Evolutionary conservation across 1,140 invertebrate species (phyloP), one percentile per base, ranked within the genome.

Genomic region (Anadara kagoshimensis): DNA sequence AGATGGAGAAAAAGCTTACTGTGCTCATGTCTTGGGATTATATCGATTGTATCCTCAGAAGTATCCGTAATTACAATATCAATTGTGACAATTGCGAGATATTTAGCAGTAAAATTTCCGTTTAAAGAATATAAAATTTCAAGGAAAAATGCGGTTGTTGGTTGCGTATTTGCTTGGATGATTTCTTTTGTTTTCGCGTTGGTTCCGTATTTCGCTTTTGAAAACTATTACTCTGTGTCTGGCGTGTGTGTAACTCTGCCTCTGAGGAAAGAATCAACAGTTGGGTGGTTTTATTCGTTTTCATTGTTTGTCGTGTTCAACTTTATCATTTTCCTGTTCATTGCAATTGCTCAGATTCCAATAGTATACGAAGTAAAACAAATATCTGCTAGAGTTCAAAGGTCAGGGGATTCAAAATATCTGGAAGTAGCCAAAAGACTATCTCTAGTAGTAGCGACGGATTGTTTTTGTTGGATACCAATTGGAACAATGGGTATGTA

Each of bases 31-130:
- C 77, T 64, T 59, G 87, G 86, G 1, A 73, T 86, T 22, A 62
- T 87, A 1, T 75, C 75, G 59, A 85, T 85, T 8, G 65, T 84
- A 44, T 85, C 76, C 53, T 83, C 63, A 44, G 85, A 93, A 91
- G 92, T 92, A 63, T 95, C 94, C 0, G 92, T 95, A 74, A 86
- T 95, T 16, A 94, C 95, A 53, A 82, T 95, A 76, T 92, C 93
- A 0, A 93, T 94, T 76, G 94, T 95, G 90, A 94, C 94, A 0
- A 82, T 95, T 58, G 94, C 95, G 76, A 90, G 94, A 43, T 89
- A 83, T 80, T 86, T 95, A 56, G 86, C 93, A 41, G 94, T 95
- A 65, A 92, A 91, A 16, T 92, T 92, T 80, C 93, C 94, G 5
- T 91, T 94, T 22, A 78, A 71, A 5, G 56, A 74, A 41, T 62